Conservation (phyloP, 2,888 invertebrate species). For the Brachypalpus laphriformis region DNA sequence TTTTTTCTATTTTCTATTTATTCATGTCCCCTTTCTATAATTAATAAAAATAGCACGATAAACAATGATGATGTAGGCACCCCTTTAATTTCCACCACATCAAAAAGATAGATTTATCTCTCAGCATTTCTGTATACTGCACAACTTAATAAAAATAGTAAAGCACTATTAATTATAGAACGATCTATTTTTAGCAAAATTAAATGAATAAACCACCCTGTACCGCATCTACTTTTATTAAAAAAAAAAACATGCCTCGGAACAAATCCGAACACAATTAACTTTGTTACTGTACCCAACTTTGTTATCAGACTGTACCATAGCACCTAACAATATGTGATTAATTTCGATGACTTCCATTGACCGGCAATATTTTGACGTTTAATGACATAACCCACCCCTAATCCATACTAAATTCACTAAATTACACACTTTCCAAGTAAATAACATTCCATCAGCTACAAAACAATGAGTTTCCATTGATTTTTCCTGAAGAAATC, state of each 20-base stretch:
- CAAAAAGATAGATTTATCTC: no score
- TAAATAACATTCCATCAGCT: not conserved
- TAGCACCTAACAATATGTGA: not conserved
- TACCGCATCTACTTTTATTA: no score
- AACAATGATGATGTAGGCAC: no score
- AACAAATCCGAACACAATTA: not conserved
- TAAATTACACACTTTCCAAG: no score
- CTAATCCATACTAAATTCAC: not conserved
- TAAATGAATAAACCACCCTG: no score
- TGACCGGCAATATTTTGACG: not conserved
- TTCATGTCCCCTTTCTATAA: no score
- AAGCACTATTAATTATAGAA: no score
- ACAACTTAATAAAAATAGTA: no score
- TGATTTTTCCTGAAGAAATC: constrained; percentile 1
- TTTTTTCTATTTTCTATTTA: no score
- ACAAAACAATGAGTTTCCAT: not conserved
- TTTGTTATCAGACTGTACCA: constrained; percentile 24
- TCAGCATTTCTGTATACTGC: no score
- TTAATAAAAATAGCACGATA: no score
- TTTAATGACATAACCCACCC: not conserved
- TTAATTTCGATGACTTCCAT: not conserved
- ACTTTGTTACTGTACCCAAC: not conserved
- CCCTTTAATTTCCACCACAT: no score
- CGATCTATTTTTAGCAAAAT: not conserved
- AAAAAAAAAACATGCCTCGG: not conserved